These are phyloP conservation scores for Sipha maydis DNA, from an alignment of 2,888 invertebrate genomes.

Conservation along the genomic window DNA sequence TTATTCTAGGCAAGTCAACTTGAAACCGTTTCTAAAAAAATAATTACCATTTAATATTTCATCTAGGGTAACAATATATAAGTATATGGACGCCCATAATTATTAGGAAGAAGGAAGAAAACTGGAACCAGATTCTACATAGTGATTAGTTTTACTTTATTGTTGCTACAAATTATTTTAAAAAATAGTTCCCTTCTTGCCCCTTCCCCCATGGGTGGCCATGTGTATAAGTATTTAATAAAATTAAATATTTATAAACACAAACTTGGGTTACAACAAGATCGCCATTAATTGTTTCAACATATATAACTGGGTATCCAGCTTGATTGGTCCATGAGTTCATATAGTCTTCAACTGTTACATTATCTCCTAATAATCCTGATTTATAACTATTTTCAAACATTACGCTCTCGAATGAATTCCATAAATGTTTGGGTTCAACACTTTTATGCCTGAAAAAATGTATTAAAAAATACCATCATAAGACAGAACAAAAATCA, in stretches of 20 bases:
- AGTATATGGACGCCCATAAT: too few species aligned
- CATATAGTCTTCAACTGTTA: slow-evolving; percentile 73
- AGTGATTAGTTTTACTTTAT: too few species aligned
- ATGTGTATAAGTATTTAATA: neutral
- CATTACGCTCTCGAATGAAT: slow-evolving; percentile 68
- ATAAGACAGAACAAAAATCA: too few species aligned
- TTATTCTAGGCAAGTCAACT: slow-evolving; percentile 64
- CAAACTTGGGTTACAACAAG: slow-evolving; percentile 20
- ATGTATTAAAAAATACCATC: neutral
- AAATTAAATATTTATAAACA: neutral
- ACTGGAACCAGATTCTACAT: too few species aligned
- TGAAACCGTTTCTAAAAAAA: slow-evolving; percentile 40
- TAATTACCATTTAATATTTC: neutral
- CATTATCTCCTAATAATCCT: slow-evolving; percentile 32
- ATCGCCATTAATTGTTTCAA: slow-evolving; percentile 70
- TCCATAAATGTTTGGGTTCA: slow-evolving; percentile 63
- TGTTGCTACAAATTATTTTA: neutral
- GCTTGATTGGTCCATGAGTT: slow-evolving; percentile 79
- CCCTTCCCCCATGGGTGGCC: too few species aligned
- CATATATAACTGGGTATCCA: slow-evolving; percentile 76
- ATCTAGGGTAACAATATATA: too few species aligned
- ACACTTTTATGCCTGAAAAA: slow-evolving; percentile 42
- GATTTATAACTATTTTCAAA: slow-evolving; percentile 61
- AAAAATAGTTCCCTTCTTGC: neutral
- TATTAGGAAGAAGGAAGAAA: too few species aligned